phyloP scores from a whole-genome alignment of 92 coral and sea anemone species.

The Hydrozoanthus gracilis region DNA sequence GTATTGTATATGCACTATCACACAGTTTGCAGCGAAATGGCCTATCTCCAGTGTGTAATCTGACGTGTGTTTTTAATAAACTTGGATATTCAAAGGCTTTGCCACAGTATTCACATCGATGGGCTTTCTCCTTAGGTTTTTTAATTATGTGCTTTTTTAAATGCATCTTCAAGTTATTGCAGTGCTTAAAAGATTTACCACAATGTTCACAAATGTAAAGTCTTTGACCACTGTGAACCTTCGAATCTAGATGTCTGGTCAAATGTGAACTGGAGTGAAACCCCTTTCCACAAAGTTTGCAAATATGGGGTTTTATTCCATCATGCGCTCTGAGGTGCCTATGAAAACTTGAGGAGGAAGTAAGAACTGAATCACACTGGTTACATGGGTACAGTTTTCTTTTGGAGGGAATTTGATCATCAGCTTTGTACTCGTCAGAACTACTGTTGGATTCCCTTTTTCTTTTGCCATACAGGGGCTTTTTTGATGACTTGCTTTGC shows the following conservation, averaged over 20 bases:
- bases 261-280: neutral
- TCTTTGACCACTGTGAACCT: conserved; percentile 21
- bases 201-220: conserved; percentile 2
- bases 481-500: neutral
- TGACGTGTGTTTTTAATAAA: neutral
- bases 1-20: neutral
- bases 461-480: neutral
- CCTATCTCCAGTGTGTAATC: conserved; percentile 3
- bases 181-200: neutral
- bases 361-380: neutral
- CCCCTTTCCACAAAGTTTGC: conserved; percentile 5
- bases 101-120: conserved; percentile 1
- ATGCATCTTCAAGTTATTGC: conserved; percentile 9
- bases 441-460: neutral
- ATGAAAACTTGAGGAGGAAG: neutral
- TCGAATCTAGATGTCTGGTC: conserved; percentile 7
- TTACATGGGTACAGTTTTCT: neutral
- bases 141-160: neutral
- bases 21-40: neutral
- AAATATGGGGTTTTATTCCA: conserved; percentile 9
- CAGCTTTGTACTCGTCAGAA: neutral
- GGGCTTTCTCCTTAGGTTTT: neutral
- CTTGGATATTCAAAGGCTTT: neutral
- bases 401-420: neutral
- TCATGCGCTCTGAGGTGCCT: neutral